phyloP scores from a whole-genome alignment of 2,888 invertebrate species.

The Emmelina monodactyla region DNA sequence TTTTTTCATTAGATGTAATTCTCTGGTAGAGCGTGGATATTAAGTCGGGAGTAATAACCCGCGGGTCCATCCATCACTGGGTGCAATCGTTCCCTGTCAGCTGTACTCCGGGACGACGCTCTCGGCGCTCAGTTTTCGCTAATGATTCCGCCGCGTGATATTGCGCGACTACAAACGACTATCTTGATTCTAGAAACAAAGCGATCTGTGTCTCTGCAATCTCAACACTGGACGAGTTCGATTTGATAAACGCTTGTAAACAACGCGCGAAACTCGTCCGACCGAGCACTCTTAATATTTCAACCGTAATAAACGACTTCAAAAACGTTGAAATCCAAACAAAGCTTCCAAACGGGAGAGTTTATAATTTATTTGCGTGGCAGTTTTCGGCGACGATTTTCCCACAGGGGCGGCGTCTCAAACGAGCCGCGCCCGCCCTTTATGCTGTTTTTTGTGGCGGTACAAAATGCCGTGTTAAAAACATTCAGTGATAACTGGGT shows the following conservation, averaged over 20 bases:
- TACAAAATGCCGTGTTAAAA: slow-evolving; percentile 62
- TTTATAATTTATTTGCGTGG: slow-evolving; percentile 63
- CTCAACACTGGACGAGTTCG: too few relatives aligned
- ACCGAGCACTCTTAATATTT: too few relatives aligned
- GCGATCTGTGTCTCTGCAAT: slow-evolving; percentile 28
- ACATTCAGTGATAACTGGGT: slow-evolving; percentile 67
- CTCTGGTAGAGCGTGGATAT: slow-evolving; percentile 30
- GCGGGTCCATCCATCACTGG: slow-evolving; percentile 54
- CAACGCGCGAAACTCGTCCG: too few relatives aligned
- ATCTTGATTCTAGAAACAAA: too few relatives aligned
- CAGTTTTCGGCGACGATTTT: slow-evolving; percentile 65
- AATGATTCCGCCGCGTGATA: slow-evolving; percentile 48
- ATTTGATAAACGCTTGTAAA: too few relatives aligned
- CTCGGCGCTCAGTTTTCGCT: slow-evolving; percentile 60
- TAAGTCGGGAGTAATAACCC: slow-evolving; percentile 46
- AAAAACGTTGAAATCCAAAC: slow-evolving; percentile 17
- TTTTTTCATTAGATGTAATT: slow-evolving; percentile 31
- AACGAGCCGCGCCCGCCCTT: slow-evolving; percentile 63
- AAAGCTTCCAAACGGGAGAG: slow-evolving; percentile 52
- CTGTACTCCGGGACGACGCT: slow-evolving; percentile 61
- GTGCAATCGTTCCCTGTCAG: slow-evolving; percentile 60
- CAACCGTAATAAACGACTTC: too few relatives aligned
- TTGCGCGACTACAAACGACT: slow-evolving; percentile 43
- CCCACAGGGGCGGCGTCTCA: slow-evolving; percentile 64
- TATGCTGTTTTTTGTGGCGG: slow-evolving; percentile 62